Evolutionary conservation across 2,797 vertebrate species (phyloP).

Genomic region (Halcyon chelicuti): DNA sequence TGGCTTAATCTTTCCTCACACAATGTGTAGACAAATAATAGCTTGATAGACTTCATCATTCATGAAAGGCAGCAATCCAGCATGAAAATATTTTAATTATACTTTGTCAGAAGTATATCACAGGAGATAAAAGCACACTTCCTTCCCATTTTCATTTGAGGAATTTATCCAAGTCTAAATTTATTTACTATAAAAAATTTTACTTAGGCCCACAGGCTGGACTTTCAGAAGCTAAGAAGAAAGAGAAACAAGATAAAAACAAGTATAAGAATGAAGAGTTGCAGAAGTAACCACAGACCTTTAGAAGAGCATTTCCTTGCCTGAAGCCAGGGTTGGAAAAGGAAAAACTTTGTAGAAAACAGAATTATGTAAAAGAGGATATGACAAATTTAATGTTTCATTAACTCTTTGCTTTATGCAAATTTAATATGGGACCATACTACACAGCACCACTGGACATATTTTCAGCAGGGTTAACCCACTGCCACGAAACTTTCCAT

Average conservation of each 20-base stretch:
- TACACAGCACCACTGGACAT: background rate
- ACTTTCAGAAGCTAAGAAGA: background rate
- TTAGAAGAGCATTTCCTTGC: background rate
- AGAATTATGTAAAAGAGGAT: background rate
- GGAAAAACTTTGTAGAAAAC: background rate
- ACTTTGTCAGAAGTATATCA: constrained; percentile 15
- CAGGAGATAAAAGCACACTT: background rate
- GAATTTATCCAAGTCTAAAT: background rate
- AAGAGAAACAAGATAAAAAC: background rate
- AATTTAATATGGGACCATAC: background rate
- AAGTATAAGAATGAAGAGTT: background rate
- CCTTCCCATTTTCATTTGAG: background rate
- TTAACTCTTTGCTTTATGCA: background rate
- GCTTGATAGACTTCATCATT: constrained; percentile 10
- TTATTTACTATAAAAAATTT: background rate
- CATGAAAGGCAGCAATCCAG: constrained; percentile 3
- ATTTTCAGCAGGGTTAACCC: background rate
- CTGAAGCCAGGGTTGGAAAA: background rate
- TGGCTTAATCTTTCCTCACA: constrained; percentile 32
- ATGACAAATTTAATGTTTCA: background rate
- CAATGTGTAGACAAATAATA: constrained; percentile 30
- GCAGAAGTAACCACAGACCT: background rate
- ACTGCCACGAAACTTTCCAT: background rate
- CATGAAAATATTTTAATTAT: constrained; percentile 66
- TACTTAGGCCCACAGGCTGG: background rate